These are phyloP conservation scores for Gymnopithys bicolor DNA, from an alignment of 2,797 vertebrate species.

Conservation along the genomic window DNA sequence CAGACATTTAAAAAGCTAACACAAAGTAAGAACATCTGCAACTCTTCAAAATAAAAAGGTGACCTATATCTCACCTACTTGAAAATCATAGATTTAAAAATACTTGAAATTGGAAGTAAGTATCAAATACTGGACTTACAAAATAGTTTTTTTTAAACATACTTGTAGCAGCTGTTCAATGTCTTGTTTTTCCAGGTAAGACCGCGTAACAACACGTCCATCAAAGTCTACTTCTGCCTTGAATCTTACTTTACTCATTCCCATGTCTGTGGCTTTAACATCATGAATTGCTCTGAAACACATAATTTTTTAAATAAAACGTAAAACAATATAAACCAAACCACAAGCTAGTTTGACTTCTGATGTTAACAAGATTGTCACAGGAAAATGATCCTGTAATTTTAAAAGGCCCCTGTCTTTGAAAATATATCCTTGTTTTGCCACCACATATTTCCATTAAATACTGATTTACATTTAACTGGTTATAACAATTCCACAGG, in stretches of 20 bases:
- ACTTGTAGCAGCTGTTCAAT: constrained; percentile 94
- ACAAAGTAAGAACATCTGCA: not conserved
- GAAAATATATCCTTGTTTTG: not conserved
- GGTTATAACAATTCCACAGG: not conserved
- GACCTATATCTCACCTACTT: not conserved
- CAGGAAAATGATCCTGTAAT: not conserved
- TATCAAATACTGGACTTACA: not conserved
- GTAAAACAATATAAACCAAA: not conserved
- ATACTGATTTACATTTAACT: not conserved
- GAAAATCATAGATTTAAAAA: not conserved
- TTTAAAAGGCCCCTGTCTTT: not conserved
- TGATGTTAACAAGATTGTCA: not conserved
- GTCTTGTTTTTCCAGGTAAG: constrained; percentile 98
- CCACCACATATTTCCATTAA: not conserved
- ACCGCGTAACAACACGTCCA: constrained; percentile 94
- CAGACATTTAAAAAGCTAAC: not conserved
- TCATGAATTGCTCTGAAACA: constrained; percentile 94
- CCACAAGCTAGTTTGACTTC: not conserved
- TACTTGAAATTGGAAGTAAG: not conserved
- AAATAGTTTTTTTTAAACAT: constrained; percentile 58
- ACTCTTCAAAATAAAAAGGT: not conserved
- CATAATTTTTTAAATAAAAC: not conserved
- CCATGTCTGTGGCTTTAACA: constrained; percentile 97
- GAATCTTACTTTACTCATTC: constrained; percentile 97
- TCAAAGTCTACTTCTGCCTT: constrained; percentile 99